Base-by-base conservation (phyloP, 2,113 vertebrate species). In the Hyperopisus bebe region DNA sequence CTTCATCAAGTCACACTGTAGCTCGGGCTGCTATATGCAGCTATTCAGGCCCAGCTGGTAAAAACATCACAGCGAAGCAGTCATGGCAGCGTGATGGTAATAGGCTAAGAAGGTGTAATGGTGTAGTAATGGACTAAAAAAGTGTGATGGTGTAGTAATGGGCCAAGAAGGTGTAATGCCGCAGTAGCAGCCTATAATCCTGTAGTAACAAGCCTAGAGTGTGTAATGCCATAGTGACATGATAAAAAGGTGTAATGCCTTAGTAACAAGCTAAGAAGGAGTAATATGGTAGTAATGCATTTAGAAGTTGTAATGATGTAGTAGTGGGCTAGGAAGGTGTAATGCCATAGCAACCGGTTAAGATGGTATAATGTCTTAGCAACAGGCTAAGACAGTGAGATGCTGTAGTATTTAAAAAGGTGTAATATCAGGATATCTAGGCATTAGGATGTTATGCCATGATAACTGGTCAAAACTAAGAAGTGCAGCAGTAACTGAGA, bases 1-100 rank as follows among this genome's bases (percentile, higher is more conserved):
- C 89, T 89, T 89, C 53, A 47, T 47, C 53, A 35, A 77, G 62
- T 55, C 85, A 31, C n/a, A 7, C 85, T 13, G 85, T 39, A 46
- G 27, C 85, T 51, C 17, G 5, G 84, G 31, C 84, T 86, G 47
- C 84, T 86, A 27, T 86, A 6, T 87, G 50, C n/a, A 53, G 85
- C 27, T 53, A 24, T 42, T 13, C 4, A 8, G 2, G 85, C 13
- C 50, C 50, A 87, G 27, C 50, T 87, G 85, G 85, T 21, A 21
- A 42, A 17, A 87, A 21, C 50, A 42, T 46, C 82, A 84, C 39
- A 11, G 19, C 82, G n/a, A 42, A 84, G 21, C 39, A 47, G 82
- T 21, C 82, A 47, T 42, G 74, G 74, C 74, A 53, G 31, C 11
- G 50, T 27, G n/a, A 35, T 3, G 11, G 48, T 53, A 87, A 53